phyloP scores from a whole-genome alignment of 2,888 invertebrate species.

The Tipula confusa region DNA sequence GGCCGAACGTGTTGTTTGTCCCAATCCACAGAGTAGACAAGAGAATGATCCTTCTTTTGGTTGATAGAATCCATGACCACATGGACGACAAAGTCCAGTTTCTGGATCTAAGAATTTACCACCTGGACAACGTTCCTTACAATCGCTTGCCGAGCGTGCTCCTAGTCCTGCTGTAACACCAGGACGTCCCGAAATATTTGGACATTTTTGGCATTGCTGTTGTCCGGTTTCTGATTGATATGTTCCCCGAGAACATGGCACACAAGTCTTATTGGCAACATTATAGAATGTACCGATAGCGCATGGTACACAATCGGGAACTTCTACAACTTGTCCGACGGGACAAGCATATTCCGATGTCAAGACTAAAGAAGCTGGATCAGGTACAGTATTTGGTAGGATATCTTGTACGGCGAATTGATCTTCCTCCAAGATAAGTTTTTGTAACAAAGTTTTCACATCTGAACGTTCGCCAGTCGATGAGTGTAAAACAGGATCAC shows the following conservation, averaged over 20 bases:
- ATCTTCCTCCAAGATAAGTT: conserved; percentile 86
- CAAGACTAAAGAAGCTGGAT: conserved; percentile 82
- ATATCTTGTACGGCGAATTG: conserved; percentile 91
- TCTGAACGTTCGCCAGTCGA: conserved; percentile 83
- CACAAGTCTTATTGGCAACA: conserved; percentile 68
- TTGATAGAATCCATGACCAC: conserved; percentile 93
- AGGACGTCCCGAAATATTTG: conserved; percentile 80
- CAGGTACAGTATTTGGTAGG: conserved; percentile 89
- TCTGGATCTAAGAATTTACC: conserved; percentile 91
- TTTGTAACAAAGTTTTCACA: conserved; percentile 79
- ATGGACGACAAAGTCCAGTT: conserved; percentile 82
- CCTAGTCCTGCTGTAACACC: conserved; percentile 85
- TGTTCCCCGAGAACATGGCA: conserved; percentile 79
- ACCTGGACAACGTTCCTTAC: conserved; percentile 89
- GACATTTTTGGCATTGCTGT: conserved; percentile 82
- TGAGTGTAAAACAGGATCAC: conserved; percentile 83
- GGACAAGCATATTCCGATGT: conserved; percentile 91
- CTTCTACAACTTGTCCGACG: conserved; percentile 87
- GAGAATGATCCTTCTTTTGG: conserved; percentile 85
- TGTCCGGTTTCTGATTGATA: conserved; percentile 94
- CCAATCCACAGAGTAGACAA: conserved; percentile 81
- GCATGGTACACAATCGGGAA: conserved; percentile 90
- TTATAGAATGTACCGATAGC: conserved; percentile 86
- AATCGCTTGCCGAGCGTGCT: conserved; percentile 81
- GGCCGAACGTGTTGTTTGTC: conserved; percentile 84